Evolutionary conservation across 2,888 invertebrate species (phyloP), one percentile per base, ranked within the genome.

Genomic region (Drosophila hamatofila): DNA sequence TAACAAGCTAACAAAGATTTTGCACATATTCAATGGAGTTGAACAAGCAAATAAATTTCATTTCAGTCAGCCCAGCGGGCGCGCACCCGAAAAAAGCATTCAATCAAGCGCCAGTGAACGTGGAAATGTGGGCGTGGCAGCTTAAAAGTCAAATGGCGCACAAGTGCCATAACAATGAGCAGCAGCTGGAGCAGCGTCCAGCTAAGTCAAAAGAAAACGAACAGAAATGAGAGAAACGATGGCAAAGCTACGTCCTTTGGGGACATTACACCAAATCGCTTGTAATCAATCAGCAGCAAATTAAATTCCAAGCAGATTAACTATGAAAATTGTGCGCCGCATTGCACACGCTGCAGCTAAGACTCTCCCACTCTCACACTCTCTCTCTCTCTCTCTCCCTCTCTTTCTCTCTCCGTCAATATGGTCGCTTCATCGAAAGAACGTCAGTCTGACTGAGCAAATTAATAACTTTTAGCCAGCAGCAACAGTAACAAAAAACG

Each of bases 281-380:
- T 70, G 87, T 66, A 86, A 91, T 90, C 90, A 91, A 91, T 90
- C 89, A 91, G 77, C 78, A 67, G 81, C 78, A 88, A 91, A 90
- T 91, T 90, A 91, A 90, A 91, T 90, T 91, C 78, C 74, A 71
- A 77, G 83, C 78, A 88, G 89, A 89, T 91, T 90, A 89, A 89
- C 80, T 78, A 79, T 76, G 82, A 83, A 83, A 83, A 85, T 81
- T 78, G 81, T 81, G 72, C 73, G 68, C 65, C 76, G 76, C 80
- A 64, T 55, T 78, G 69, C 72, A 57, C 72, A 62, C 70, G 58
- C 16, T 75, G 66, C 75, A 66, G 48, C 18, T n/a, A 11, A n/a
- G 27, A 11, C n/a, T 27, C 11, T 9, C 25, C 8, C 23, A 14
- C 35, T 14, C 11, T 33, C 33, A 1, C 42, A 2, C 41, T 0